Evolutionary conservation across 2,797 vertebrate species (phyloP), one percentile per base, ranked within the genome.

Genomic region (Pipistrellus pygmaeus): DNA sequence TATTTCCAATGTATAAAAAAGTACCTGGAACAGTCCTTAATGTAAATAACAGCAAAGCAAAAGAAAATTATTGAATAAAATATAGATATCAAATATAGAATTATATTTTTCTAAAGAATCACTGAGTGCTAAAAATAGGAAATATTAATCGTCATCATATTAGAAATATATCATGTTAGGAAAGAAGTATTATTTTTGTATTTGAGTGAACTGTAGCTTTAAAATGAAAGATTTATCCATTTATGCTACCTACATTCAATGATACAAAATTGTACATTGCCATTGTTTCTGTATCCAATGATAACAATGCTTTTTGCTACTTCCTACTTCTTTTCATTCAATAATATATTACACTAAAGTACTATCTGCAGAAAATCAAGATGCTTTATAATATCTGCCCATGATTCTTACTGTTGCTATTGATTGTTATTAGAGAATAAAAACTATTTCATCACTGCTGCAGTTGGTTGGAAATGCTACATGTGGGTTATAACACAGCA

Each of bases 371-470:
- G 25, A 71, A 68, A 78, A 88, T 76, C n/a, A 82, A 55, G 68
- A 85, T 13, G 12, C 4, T 64, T 85, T 62, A 41, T 46, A 55
- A 75, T 41, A 14, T 87, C 68, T 90, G 3, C 14, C 14, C 51
- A 3, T 46, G 35, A 81, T 88, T 88, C 17, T 62, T 20, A 68
- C 41, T 66, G 27, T 64, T 57, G 68, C 3, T 64, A 20, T 64
- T 88, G 51, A 83, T 92, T 80, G n/a, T 77, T 68, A 35, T 64
- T 44, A 77, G 35, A 76, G 21, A 71, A 81, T 78, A 60, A 77
- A 80, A 64, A 41, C 27, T 44, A n/a, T 3, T 85, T 41, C 14
- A 66, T 82, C 8, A 27, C 27, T 46, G n/a, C 44, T 57, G n/a
- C 18, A 81, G 53, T 57, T 18, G 21, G 18, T 62, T 41, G 69